These are phyloP conservation scores for Apantesis nais DNA, from an alignment of 2,888 invertebrate genomes.

Conservation along the genomic window DNA sequence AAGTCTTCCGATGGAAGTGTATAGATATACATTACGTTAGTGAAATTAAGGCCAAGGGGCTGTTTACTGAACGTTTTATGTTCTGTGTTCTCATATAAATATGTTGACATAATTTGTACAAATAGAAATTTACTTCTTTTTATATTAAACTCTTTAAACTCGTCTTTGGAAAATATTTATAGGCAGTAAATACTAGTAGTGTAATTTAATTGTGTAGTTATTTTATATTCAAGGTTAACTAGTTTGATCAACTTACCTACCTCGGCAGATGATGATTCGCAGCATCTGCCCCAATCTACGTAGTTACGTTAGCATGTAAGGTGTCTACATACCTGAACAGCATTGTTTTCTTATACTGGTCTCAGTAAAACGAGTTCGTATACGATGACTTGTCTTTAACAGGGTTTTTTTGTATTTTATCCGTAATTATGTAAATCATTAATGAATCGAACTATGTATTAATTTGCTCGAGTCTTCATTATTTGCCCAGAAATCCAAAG, in stretches of 20 bases:
- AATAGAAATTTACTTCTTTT: not conserved
- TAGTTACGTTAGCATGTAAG: slow-evolving; percentile 3
- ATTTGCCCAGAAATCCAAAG: not conserved
- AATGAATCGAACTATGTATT: not conserved
- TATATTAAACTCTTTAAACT: not conserved
- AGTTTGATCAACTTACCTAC: slow-evolving; percentile 24
- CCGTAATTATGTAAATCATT: not conserved
- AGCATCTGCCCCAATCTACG: slow-evolving; percentile 11
- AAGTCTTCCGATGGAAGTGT: not conserved
- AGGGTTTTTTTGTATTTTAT: not conserved
- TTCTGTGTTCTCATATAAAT: not conserved
- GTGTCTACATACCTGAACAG: not conserved
- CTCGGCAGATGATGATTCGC: slow-evolving; percentile 2
- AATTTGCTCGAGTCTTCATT: not conserved
- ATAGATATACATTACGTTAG: no score
- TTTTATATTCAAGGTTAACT: slow-evolving; percentile 41
- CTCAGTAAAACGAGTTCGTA: not conserved
- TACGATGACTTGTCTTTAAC: not conserved
- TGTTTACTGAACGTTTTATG: no score
- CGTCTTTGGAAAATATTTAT: slow-evolving; percentile 26
- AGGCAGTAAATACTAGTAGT: slow-evolving; percentile 28
- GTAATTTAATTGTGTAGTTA: slow-evolving; percentile 30
- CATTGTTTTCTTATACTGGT: not conserved
- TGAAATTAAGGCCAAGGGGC: no score
- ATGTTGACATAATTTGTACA: not conserved